These are phyloP conservation scores for Felis catus DNA, from an alignment of 2,113 vertebrate genomes.

Conservation along the genomic window DNA sequence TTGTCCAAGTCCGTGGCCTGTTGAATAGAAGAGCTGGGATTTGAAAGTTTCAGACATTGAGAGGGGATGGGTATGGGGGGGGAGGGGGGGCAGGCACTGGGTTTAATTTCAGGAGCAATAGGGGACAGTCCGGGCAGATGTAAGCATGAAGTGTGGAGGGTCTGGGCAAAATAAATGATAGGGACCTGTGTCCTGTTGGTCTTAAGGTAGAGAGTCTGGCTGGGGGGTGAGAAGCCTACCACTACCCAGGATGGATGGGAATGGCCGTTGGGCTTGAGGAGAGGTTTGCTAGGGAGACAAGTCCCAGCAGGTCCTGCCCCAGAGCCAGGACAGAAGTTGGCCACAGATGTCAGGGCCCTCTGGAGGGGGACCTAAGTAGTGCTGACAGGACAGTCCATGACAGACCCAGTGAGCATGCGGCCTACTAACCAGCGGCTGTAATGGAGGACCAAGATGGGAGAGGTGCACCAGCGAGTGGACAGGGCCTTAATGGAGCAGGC, in stretches of 20 bases:
- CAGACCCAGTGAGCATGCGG: not conserved
- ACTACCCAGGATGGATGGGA: not conserved
- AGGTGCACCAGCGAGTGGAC: not conserved
- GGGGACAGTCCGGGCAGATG: not conserved
- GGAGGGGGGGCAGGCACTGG: not conserved
- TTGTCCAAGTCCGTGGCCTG: not conserved
- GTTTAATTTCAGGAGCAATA: not conserved
- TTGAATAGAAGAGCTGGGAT: not conserved
- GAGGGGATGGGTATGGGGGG: not conserved
- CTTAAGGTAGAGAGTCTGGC: not conserved
- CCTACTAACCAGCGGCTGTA: not conserved
- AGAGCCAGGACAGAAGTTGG: not conserved
- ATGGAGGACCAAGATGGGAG: not conserved
- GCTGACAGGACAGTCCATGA: not conserved
- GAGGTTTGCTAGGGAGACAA: not conserved
- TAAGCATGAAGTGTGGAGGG: not conserved
- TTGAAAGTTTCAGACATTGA: not conserved
- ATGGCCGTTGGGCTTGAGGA: not conserved
- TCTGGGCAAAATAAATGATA: not conserved
- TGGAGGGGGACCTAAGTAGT: too few relatives aligned
- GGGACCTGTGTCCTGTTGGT: not conserved
- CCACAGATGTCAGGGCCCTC: not conserved
- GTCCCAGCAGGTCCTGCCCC: not conserved
- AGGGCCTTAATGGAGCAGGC: not conserved
- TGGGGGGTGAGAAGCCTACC: not conserved